A percentile compares a stretch with the other conserved stretches of the same genome.
Conservation (phyloP, 2,888 invertebrate genomes). For the Phaedon cochleariae region DNA sequence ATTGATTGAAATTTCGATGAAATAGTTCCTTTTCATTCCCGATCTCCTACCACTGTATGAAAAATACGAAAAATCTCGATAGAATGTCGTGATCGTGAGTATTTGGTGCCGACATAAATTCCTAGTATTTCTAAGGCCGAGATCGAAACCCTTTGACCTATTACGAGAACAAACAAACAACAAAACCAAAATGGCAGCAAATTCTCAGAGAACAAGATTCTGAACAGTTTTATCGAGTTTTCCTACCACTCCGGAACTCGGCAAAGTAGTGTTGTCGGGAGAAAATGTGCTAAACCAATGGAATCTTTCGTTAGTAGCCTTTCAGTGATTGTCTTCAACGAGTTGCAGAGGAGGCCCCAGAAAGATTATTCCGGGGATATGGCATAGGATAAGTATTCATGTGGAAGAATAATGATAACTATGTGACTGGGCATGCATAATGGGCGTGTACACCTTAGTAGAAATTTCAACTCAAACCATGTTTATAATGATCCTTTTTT, state of each 20-base stretch:
- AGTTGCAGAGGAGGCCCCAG: neutral
- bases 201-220: conserved; percentile 39
- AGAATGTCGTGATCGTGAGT: no score
- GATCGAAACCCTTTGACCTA: neutral
- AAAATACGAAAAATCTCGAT: no score
- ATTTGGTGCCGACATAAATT: neutral
- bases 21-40: no score
- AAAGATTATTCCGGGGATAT: no score
- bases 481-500: no score
- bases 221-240: conserved; percentile 45
- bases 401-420: no score
- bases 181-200: neutral
- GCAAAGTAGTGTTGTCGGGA: conserved; percentile 38
- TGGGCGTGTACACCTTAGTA: no score
- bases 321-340: conserved; percentile 25
- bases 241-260: conserved; percentile 37
- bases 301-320: conserved; percentile 46
- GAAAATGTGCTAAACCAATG: conserved; percentile 44
- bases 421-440: no score
- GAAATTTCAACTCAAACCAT: no score
- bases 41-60: no score
- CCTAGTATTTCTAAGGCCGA: neutral
- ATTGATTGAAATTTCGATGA: no score
- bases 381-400: conserved; percentile 42
- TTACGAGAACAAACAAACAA: neutral